Conservation (phyloP, 2,797 vertebrate species). For the Poecilia picta region DNA sequence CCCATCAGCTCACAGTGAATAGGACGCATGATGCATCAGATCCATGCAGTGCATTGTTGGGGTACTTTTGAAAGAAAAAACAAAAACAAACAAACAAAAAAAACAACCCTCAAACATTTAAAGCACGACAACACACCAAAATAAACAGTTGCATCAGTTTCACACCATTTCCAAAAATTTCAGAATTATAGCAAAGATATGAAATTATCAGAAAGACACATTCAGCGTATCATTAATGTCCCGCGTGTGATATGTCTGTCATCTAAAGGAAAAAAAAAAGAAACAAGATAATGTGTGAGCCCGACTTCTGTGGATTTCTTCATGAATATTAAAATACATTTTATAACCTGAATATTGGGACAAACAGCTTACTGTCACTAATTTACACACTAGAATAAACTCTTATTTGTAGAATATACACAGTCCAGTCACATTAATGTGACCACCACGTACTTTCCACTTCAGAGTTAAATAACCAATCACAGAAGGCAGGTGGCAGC, state of each 20-base stretch:
- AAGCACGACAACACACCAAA: constrained; percentile 84
- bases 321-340: constrained; percentile 79
- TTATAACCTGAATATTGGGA: constrained; percentile 82
- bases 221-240: constrained; percentile 80
- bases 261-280: background rate
- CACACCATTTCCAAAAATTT: constrained; percentile 83
- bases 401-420: constrained; percentile 79
- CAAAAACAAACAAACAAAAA: background rate
- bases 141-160: constrained; percentile 72
- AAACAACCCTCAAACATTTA: constrained; percentile 56
- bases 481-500: no score
- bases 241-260: constrained; percentile 80
- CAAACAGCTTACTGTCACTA: constrained; percentile 80
- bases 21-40: constrained; percentile 86
- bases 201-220: constrained; percentile 81
- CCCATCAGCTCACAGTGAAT: constrained; percentile 87
- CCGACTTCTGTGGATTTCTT: constrained; percentile 64
- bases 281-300: constrained; percentile 52
- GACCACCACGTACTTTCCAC: no score
- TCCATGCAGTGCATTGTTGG: constrained; percentile 87
- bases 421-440: no score
- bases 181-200: constrained; percentile 80
- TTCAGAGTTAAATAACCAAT: no score
- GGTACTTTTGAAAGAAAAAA: constrained; percentile 69
- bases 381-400: constrained; percentile 81